phyloP scores from a whole-genome alignment of 2,888 invertebrate species.

The Oligia strigilis region DNA sequence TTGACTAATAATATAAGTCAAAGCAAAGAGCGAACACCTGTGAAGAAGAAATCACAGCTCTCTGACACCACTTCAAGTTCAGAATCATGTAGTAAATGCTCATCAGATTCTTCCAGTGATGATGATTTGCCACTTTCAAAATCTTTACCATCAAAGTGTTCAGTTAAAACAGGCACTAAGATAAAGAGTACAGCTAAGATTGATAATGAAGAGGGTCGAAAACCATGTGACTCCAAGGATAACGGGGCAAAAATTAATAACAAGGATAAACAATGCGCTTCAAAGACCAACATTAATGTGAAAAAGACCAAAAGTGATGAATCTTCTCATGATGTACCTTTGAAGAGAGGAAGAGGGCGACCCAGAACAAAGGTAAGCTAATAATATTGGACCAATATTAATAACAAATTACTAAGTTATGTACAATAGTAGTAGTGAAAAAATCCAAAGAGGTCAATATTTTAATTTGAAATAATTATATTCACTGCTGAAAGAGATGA shows the following conservation, averaged over 20 bases:
- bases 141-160: constrained; percentile 79
- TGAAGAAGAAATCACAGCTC: constrained; percentile 78
- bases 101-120: constrained; percentile 86
- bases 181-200: constrained; percentile 74
- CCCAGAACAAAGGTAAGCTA: constrained; percentile 86
- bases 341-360: constrained; percentile 83
- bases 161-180: constrained; percentile 74
- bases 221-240: constrained; percentile 77
- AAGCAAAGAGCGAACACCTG: constrained; percentile 70
- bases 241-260: constrained; percentile 70
- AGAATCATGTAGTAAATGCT: constrained; percentile 88
- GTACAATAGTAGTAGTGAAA: not conserved
- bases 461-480: not conserved
- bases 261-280: constrained; percentile 82
- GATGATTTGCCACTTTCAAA: constrained; percentile 87
- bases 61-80: constrained; percentile 88
- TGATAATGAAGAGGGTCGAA: constrained; percentile 82
- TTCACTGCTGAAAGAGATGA: not conserved
- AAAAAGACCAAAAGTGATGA: constrained; percentile 86
- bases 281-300: constrained; percentile 76
- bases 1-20: constrained; percentile 70
- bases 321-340: constrained; percentile 70
- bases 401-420: not conserved
- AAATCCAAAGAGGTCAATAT: not conserved
- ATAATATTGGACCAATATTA: constrained; percentile 1